Evolutionary conservation across 2,113 vertebrate genomes (phyloP).

Genomic region (Lasiurus borealis): DNA sequence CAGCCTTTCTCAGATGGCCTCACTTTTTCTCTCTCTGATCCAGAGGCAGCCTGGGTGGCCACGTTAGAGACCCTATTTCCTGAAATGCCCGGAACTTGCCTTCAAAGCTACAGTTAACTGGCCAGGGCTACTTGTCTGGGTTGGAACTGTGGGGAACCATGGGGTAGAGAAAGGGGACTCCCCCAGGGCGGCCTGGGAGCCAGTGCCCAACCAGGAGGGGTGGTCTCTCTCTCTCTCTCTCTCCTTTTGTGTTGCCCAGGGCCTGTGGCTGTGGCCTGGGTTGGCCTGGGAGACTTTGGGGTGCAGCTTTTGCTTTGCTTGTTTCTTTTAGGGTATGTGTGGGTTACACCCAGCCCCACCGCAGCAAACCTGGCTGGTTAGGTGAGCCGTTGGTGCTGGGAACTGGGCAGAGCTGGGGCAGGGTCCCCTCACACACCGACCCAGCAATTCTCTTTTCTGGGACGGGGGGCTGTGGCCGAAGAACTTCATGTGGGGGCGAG

Average conservation of each 20-base stretch:
- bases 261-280: background rate
- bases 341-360: background rate
- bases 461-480: background rate
- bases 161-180: conserved; percentile 10
- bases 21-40: conserved; percentile 1
- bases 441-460: background rate
- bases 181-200: background rate
- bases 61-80: background rate
- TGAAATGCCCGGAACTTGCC: background rate
- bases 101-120: background rate
- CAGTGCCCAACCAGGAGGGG: background rate
- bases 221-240: background rate
- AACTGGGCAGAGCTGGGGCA: background rate
- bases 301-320: background rate
- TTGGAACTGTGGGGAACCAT: background rate
- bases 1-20: background rate
- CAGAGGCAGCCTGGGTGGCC: background rate
- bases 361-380: background rate
- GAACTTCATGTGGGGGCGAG: background rate
- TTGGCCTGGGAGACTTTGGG: background rate
- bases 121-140: background rate
- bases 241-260: conserved; percentile 6
- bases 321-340: background rate
- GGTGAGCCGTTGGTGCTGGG: background rate
- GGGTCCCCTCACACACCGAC: background rate